phyloP scores from a whole-genome alignment of 2,888 invertebrate genomes.

The Dryobotodes eremita region DNA sequence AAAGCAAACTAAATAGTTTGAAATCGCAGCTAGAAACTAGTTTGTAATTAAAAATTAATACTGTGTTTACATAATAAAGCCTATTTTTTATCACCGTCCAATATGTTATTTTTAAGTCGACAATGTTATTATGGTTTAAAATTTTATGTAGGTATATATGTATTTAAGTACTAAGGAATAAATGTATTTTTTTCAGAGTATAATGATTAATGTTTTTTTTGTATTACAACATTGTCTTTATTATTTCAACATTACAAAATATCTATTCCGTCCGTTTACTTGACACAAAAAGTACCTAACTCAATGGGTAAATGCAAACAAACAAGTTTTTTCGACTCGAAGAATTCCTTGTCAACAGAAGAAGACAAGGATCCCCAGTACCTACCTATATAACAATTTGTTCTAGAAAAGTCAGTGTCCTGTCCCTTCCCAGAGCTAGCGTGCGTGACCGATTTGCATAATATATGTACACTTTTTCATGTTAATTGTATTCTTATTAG shows the following conservation, averaged over 20 bases:
- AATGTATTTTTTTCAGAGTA: constrained; percentile 32
- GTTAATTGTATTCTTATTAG: constrained; percentile 35
- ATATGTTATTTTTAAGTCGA: constrained; percentile 19
- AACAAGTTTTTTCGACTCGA: too few species aligned
- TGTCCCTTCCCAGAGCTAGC: constrained; percentile 6
- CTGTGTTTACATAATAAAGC: background rate
- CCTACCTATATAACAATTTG: background rate
- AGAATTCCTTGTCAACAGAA: background rate
- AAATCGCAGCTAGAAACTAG: constrained; percentile 84
- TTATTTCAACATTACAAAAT: background rate
- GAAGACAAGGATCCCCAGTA: background rate
- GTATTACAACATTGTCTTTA: background rate
- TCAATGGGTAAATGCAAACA: background rate
- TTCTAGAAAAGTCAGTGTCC: background rate
- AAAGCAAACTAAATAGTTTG: constrained; percentile 83
- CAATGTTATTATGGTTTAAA: constrained; percentile 22
- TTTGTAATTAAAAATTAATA: constrained; percentile 70
- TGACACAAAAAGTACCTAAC: background rate
- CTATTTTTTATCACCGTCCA: constrained; percentile 33
- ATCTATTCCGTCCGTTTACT: background rate
- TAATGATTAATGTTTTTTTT: constrained; percentile 41
- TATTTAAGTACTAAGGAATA: too few species aligned
- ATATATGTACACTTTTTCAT: constrained; percentile 7
- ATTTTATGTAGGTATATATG: constrained; percentile 21
- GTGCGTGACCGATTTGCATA: constrained; percentile 39